These are phyloP conservation scores for Mellivora capensis DNA, from an alignment of 2,113 vertebrate species.

Conservation along the genomic window DNA sequence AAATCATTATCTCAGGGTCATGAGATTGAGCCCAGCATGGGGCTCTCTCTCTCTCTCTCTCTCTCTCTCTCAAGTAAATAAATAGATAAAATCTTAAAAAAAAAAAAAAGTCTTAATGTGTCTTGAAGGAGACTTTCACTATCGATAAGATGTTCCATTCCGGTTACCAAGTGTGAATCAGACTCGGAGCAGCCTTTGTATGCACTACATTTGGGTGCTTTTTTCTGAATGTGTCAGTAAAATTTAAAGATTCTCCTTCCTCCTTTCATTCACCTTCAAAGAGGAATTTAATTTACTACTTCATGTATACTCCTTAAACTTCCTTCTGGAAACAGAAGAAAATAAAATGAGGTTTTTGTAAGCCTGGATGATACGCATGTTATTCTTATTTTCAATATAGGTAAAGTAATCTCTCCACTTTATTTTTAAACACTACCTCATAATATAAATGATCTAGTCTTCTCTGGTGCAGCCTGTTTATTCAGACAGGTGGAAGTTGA, in stretches of 20 bases:
- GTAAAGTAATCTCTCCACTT: slow-evolving; percentile 74
- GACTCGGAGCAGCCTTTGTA: not conserved
- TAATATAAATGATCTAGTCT: slow-evolving; percentile 86
- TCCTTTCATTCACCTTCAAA: not conserved
- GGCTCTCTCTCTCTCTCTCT: too few relatives aligned
- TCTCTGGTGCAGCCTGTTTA: slow-evolving; percentile 84
- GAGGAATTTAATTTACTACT: slow-evolving; percentile 62
- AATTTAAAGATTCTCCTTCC: not conserved
- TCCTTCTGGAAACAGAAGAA: slow-evolving; percentile 70
- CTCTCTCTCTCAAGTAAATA: not conserved
- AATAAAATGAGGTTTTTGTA: slow-evolving; percentile 83
- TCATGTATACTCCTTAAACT: slow-evolving; percentile 58
- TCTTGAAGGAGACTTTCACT: not conserved
- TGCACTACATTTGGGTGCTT: fast-evolving
- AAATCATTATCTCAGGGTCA: not conserved
- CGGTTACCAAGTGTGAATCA: not conserved
- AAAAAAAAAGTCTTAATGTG: not conserved
- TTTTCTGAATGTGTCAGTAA: not conserved
- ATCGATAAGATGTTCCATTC: not conserved
- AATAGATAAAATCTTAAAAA: not conserved
- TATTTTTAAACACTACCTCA: slow-evolving; percentile 73
- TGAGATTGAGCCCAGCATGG: not conserved
- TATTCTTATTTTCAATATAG: slow-evolving; percentile 77
- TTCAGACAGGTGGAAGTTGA: slow-evolving; percentile 86
- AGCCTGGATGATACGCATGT: slow-evolving; percentile 69